Evolutionary conservation across 2,113 vertebrate species (phyloP).

Genomic region (Siphamia tubifer): DNA sequence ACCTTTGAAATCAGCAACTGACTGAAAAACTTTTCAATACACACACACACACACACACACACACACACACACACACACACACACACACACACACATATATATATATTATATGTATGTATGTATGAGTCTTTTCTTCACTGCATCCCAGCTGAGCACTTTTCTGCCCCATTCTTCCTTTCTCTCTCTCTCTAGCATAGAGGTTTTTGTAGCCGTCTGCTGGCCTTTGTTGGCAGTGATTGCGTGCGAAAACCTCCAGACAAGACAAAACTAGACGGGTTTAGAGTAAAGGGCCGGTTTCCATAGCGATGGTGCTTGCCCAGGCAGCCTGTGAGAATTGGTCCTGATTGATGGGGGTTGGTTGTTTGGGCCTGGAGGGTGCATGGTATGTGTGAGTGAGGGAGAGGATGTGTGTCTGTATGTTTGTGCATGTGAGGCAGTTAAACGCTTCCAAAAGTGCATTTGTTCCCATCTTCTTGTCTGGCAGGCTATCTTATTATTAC

Average conservation of each 20-base stretch:
- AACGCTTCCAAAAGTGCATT: constrained; percentile 5
- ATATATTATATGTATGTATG: too few relatives aligned
- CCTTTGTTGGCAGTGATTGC: constrained; percentile 39
- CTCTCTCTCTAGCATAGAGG: background rate
- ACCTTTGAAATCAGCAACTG: background rate
- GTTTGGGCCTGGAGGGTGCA: constrained; percentile 25
- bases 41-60: too few relatives aligned
- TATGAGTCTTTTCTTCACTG: background rate
- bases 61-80: too few relatives aligned
- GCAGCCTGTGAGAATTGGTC: constrained; percentile 66
- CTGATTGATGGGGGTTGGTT: constrained; percentile 67
- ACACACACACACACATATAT: too few relatives aligned
- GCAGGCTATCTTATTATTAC: background rate
- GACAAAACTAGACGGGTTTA: constrained; percentile 56
- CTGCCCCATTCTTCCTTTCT: background rate
- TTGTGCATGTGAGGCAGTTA: background rate
- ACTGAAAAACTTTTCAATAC: background rate
- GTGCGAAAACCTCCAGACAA: constrained; percentile 60
- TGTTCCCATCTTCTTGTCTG: background rate
- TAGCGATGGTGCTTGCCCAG: constrained; percentile 59
- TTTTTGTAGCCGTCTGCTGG: constrained; percentile 28
- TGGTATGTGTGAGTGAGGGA: background rate
- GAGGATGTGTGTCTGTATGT: background rate
- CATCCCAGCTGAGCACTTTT: background rate
- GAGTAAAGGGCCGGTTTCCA: constrained; percentile 66